A percentile compares a stretch with the other conserved stretches of the same genome.
Evolutionary conservation across 2,113 vertebrate genomes (phyloP).

Genomic region (Solea senegalensis): DNA sequence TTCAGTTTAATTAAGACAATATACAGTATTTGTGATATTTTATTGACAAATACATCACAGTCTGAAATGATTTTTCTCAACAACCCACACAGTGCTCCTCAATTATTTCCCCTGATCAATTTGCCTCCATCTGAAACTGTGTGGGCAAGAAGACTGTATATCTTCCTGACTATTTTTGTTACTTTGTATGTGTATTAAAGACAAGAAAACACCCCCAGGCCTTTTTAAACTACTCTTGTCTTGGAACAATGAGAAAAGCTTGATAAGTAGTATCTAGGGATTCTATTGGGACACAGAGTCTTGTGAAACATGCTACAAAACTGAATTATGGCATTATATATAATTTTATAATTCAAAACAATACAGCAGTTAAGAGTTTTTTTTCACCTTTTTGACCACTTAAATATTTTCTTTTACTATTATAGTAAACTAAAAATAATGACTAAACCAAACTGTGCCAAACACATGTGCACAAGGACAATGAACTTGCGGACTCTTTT

Average conservation of each 20-base stretch:
- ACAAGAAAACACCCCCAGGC: not conserved
- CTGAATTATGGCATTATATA: too few relatives aligned
- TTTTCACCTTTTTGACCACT: too few relatives aligned
- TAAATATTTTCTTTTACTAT: not conserved
- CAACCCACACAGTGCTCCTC: conserved; percentile 7
- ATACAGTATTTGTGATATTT: not conserved
- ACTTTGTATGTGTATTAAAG: not conserved
- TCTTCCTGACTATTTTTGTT: conserved; percentile 32
- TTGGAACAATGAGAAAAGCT: not conserved
- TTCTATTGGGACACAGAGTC: not conserved
- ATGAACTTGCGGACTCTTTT: not conserved
- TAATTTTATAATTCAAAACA: too few relatives aligned
- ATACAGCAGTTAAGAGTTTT: too few relatives aligned
- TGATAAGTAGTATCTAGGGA: not conserved
- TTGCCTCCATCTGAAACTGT: conserved; percentile 14
- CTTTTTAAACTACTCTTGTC: conserved; percentile 3
- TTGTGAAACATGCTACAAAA: too few relatives aligned
- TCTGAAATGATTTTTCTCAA: too few relatives aligned
- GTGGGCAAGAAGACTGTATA: conserved; percentile 12
- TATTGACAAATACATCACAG: not conserved
- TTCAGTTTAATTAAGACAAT: too few relatives aligned
- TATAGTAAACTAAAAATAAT: not conserved
- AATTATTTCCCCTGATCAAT: conserved; percentile 25
- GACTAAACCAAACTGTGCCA: not conserved
- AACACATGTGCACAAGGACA: not conserved